Base-by-base conservation (phyloP, 2,797 vertebrate genomes). In the Philypnodon macrostomus region DNA sequence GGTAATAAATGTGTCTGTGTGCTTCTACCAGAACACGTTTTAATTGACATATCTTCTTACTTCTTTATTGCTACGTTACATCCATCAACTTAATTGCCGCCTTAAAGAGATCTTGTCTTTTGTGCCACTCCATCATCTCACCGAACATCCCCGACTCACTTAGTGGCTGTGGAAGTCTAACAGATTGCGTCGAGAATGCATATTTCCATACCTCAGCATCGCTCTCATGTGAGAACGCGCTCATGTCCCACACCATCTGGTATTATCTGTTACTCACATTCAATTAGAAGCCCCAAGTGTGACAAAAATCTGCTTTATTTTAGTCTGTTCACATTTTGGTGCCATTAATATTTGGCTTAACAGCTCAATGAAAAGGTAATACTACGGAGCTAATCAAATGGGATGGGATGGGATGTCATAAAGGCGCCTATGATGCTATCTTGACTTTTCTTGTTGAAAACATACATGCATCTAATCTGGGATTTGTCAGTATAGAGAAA, bases 231-330 rank as follows among this genome's bases (percentile, higher is more conserved):
- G 70, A 77, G 53, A 45, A 81, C 39, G 58, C 53, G 58, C 29
- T 60, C 36, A 5, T 26, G 46, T 71, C 58, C 48, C 75, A 44
- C 47, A 65, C 83, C 80, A 87, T 83, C 79, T 85, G 79, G 47
- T 77, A 70, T 57, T 79, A 68, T 82, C 74, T 82, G 70, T 70
- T 76, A 70, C 73, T 75, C 73, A 71, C 62, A 83, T 83, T 75
- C 69, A 74, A 64, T 63, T 63, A 60, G 41, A 71, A 53, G 7
- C 68, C 75, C 60, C 63, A 7, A 46, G 60, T 47, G 71, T 30
- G 12, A 5, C 19, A 63, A 44, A 63, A 67, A 56, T 54, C 58
- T 35, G 63, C 67, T 57, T 64, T 49, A 66, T 78, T 80, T 67
- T 51, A 75, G 79, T 81, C 77, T 59, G 58, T 68, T 73, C 73